These are phyloP conservation scores for Physocephala rufipes DNA, from an alignment of 2,888 invertebrate species.

Conservation along the genomic window DNA sequence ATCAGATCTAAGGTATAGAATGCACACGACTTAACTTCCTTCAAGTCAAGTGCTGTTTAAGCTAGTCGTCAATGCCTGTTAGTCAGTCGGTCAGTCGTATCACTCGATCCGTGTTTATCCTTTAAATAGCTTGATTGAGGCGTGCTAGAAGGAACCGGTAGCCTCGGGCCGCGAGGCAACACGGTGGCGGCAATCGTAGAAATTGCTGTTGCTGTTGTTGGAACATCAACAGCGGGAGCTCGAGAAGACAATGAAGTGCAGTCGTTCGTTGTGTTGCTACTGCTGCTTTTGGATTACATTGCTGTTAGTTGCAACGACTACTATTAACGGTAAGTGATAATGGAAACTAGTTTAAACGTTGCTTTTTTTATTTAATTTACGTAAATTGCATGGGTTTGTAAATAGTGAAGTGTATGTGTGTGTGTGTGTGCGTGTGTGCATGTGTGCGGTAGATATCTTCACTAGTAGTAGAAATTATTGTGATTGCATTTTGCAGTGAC, in stretches of 20 bases:
- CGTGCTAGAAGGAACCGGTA: not conserved
- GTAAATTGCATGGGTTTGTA: too few relatives aligned
- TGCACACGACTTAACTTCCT: not conserved
- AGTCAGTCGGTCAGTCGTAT: not conserved
- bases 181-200: not conserved
- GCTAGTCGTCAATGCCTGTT: not conserved
- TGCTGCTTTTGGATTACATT: conserved; percentile 56
- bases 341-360: not conserved
- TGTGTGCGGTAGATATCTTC: not conserved
- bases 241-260: conserved; percentile 48
- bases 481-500: too few relatives aligned
- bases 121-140: too few relatives aligned
- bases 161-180: not conserved
- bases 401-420: conserved; percentile 9
- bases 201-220: not conserved
- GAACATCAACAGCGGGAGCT: conserved; percentile 30
- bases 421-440: conserved; percentile 25
- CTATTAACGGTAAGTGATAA: conserved; percentile 56
- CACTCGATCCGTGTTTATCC: not conserved
- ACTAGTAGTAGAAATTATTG: too few relatives aligned
- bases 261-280: conserved; percentile 47
- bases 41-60: not conserved
- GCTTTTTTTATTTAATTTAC: conserved; percentile 6
- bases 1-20: not conserved
- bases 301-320: conserved; percentile 56